phyloP scores from a whole-genome alignment of 1,140 invertebrate species.

The Euborellia annulipes region DNA sequence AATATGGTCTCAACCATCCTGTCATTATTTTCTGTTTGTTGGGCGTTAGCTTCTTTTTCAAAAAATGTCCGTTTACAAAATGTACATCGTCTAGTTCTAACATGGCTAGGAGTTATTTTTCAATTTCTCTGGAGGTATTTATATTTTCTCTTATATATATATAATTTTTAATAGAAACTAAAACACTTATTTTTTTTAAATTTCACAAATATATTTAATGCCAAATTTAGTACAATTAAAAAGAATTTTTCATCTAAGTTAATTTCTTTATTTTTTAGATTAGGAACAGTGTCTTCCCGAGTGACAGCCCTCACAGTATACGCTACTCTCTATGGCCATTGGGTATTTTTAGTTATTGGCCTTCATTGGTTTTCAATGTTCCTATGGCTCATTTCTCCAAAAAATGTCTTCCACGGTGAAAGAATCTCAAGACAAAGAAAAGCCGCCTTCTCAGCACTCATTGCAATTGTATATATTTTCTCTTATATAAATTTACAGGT shows the following conservation, averaged over 20 bases:
- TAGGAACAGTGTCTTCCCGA: conserved; percentile 71
- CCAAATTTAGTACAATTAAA: no score
- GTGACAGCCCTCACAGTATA: conserved; percentile 70
- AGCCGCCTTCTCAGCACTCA: conserved; percentile 48
- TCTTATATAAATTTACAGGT: conserved; percentile 74
- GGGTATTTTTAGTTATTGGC: conserved; percentile 62
- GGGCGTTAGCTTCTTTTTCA: conserved; percentile 79
- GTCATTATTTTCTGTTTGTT: conserved; percentile 72
- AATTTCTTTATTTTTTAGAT: conserved; percentile 39
- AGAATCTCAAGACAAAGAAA: conserved; percentile 47
- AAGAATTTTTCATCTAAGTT: no score
- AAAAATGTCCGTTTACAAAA: conserved; percentile 69
- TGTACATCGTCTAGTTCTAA: conserved; percentile 66
- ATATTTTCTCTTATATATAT: no score
- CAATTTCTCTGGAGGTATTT: conserved; percentile 32
- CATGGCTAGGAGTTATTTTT: conserved; percentile 78
- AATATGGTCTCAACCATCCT: conserved; percentile 66
- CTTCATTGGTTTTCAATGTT: conserved; percentile 75
- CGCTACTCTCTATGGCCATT: conserved; percentile 67
- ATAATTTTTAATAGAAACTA: no score
- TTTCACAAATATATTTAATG: no score
- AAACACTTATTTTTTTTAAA: no score
- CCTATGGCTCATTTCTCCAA: conserved; percentile 69
- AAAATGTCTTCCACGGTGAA: conserved; percentile 69
- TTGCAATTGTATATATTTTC: conserved; percentile 77